Base-by-base conservation (phyloP, 1,140 invertebrate species). In the Oryctes rhinoceros region DNA sequence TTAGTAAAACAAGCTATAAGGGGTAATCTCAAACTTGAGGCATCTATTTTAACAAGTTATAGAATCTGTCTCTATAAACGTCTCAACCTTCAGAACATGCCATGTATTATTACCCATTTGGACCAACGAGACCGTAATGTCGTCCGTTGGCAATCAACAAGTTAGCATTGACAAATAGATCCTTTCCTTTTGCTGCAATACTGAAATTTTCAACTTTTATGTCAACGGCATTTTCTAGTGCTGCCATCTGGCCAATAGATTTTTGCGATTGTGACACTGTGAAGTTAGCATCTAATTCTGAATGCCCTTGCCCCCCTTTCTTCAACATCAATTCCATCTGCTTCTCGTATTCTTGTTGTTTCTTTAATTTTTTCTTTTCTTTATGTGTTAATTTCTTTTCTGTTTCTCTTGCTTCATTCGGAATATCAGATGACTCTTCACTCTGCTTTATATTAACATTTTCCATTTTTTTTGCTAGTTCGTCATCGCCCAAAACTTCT, bases 151-250 rank as follows among this genome's bases (percentile, higher is more conserved):
- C 97, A 83, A 99, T 99, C 30, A 97, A 89, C 5, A 99, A 89
- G 88, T 93, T 97, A 0, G 99, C 99, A 90, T 99, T 99, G 11
- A 97, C 94, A 88, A 99, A 99, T 20, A 99, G 89, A 87, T 99
- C 97, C 85, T 99, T 98, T 49, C 99, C 99, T 88, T 97, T 96
- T 0, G 98, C 98, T 30, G 96, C 94, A 81, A 99, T 99, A 79
- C 96, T 98, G 86, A 99, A 99, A 88, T 98, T 98, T 86, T 99
- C 98, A 30, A 98, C 94, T 91, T 99, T 99, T 37, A 99, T 99
- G 88, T 99, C 98, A 20, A 98, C 94, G 4, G 97, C 97, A 88
- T 98, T 96, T 86, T 99, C 98, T 76, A 98, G 84, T 30, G 96
- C 93, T 48, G 92, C 92, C 83, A 94, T 91, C 83, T 97, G 94